Percentiles rank a stretch among this genome's conserved stretches.
These are phyloP conservation scores for Tupaia tana DNA, from an alignment of 2,113 vertebrate species.

Conservation along the genomic window DNA sequence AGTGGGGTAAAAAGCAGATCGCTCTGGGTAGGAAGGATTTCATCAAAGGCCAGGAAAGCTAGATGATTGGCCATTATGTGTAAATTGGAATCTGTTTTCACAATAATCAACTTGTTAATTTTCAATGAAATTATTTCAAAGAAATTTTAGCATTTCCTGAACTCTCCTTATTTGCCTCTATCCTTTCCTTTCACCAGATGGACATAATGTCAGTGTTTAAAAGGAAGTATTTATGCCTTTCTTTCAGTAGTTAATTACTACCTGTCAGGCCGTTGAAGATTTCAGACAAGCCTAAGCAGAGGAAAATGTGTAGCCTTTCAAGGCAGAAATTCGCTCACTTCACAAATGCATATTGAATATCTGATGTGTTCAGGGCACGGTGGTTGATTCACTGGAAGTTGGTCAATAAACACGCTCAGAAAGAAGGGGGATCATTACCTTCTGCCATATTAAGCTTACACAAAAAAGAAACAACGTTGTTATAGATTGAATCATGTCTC, in stretches of 20 bases:
- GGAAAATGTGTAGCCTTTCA: constrained; percentile 3
- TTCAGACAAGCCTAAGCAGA: constrained; percentile 20
- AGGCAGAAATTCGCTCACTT: constrained; percentile 32
- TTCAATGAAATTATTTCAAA: constrained; percentile 78
- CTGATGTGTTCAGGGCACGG: background rate
- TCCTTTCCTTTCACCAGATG: constrained; percentile 64
- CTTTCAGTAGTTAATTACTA: constrained; percentile 74
- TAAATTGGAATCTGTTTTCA: constrained; percentile 73
- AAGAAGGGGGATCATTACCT: no score
- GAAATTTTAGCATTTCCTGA: constrained; percentile 74
- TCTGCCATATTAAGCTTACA: background rate
- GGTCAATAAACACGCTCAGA: background rate
- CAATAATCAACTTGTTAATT: constrained; percentile 79
- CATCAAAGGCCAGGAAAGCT: constrained; percentile 67
- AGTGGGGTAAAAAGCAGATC: constrained; percentile 39
- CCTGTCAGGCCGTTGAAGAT: constrained; percentile 67
- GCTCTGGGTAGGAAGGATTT: constrained; percentile 14
- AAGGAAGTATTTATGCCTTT: constrained; percentile 74
- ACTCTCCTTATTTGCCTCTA: constrained; percentile 53
- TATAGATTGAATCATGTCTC: background rate
- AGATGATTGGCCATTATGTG: constrained; percentile 73
- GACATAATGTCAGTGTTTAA: constrained; percentile 72
- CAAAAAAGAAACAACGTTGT: background rate
- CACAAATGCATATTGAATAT: background rate
- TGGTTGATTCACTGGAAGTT: background rate